Percentiles rank a stretch among this genome's conserved stretches.
Evolutionary conservation across 64 coral and sea anemone genomes (phyloP).

Genomic region (Platygyra sinensis): DNA sequence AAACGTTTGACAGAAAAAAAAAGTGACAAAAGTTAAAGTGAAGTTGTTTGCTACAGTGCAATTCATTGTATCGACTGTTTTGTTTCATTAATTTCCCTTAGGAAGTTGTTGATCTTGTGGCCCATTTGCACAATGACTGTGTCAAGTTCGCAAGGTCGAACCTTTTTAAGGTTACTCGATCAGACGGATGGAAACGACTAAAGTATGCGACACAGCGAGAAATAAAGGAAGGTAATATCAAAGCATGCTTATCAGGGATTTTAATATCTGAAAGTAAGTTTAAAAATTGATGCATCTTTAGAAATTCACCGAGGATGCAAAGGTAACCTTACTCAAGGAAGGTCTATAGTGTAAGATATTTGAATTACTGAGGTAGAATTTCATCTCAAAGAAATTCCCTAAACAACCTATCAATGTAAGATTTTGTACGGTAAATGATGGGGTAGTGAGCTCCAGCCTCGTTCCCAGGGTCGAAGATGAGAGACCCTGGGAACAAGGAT

Average conservation of each 20-base stretch:
- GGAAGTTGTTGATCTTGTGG: conserved; percentile 52
- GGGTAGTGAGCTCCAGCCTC: too few species aligned
- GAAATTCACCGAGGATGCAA: too few species aligned
- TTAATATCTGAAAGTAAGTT: background rate
- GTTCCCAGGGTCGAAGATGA: too few species aligned
- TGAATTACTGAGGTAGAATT: too few species aligned
- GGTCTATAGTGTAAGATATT: too few species aligned
- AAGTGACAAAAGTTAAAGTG: too few species aligned
- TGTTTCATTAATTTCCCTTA: background rate
- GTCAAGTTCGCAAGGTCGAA: conserved; percentile 63
- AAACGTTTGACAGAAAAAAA: too few species aligned
- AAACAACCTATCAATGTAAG: too few species aligned
- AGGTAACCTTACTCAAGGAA: too few species aligned
- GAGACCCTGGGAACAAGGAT: too few species aligned
- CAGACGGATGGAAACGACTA: conserved; percentile 44
- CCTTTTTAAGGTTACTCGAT: conserved; percentile 62
- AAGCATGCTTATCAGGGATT: background rate
- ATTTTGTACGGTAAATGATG: too few species aligned
- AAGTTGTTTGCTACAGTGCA: background rate
- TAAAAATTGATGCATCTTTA: background rate
- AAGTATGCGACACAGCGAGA: conserved; percentile 32
- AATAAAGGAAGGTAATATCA: conserved; percentile 35
- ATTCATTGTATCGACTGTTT: background rate
- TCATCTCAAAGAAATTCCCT: too few species aligned
- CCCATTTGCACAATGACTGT: conserved; percentile 47